Evolutionary conservation across 2,888 invertebrate species (phyloP).

Genomic region (Lycocerus yunnanus): DNA sequence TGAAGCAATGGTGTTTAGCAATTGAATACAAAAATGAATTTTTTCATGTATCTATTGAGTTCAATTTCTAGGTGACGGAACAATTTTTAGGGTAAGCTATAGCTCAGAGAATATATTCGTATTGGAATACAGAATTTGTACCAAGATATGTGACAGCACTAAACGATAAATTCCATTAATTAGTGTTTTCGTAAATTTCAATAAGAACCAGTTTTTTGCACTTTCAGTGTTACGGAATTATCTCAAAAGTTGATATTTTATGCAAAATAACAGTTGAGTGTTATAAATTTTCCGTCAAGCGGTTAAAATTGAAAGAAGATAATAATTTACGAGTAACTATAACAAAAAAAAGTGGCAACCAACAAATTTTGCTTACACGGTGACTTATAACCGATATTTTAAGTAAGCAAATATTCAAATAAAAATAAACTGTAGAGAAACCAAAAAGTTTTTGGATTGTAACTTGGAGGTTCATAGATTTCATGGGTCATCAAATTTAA

Average conservation of each 20-base stretch:
- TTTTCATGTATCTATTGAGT: too few species aligned
- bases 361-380: not conserved
- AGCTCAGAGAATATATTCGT: too few species aligned
- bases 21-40: too few species aligned
- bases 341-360: not conserved
- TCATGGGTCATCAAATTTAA: conserved; percentile 15
- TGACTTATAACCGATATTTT: not conserved
- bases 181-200: not conserved
- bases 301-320: not conserved
- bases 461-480: conserved; percentile 8
- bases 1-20: too few species aligned
- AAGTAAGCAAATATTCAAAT: not conserved
- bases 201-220: not conserved
- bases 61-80: too few species aligned
- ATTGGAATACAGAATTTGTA: not conserved
- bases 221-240: not conserved
- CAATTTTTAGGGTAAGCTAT: too few species aligned
- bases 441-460: conserved; percentile 3
- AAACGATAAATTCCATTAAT: not conserved
- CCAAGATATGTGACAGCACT: not conserved
- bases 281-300: not conserved
- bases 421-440: not conserved
- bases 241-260: not conserved
- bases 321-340: not conserved
- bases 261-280: not conserved